Conservation (phyloP, 2,888 invertebrate genomes). For the Ormyrus rosae region DNA sequence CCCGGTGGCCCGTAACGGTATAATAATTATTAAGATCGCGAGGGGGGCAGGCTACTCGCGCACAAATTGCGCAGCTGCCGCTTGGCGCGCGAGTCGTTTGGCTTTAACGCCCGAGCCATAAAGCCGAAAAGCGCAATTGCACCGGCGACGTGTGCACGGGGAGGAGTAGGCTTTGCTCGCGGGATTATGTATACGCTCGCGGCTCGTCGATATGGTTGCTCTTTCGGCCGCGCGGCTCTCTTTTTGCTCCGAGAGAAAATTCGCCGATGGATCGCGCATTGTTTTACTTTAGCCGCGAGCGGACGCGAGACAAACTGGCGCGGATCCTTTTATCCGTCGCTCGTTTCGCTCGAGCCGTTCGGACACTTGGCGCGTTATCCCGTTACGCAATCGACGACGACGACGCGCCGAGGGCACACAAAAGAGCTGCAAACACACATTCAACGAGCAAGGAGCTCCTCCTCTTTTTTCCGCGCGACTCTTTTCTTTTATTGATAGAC, state of each 20-base stretch:
- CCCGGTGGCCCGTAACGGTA: slow-evolving; percentile 20
- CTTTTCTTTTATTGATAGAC: not conserved
- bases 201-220: not conserved
- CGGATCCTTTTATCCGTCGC: slow-evolving; percentile 41
- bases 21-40: slow-evolving; percentile 46
- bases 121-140: slow-evolving; percentile 44
- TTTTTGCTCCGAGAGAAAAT: not conserved
- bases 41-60: not conserved
- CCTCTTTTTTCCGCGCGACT: not conserved
- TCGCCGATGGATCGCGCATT: no score
- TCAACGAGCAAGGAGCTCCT: not conserved
- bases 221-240: not conserved
- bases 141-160: not conserved
- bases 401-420: not conserved
- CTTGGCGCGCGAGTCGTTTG: not conserved
- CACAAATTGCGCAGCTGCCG: slow-evolving; percentile 40
- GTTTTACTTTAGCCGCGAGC: slow-evolving; percentile 1
- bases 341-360: slow-evolving; percentile 59
- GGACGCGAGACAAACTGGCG: not conserved
- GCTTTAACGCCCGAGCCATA: slow-evolving; percentile 21
- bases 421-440: no score
- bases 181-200: not conserved
- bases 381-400: slow-evolving; percentile 31
- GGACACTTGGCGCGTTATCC: slow-evolving; percentile 54
- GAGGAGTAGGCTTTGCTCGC: not conserved